Conservation (phyloP, 1,140 invertebrate genomes). For the Bombus terrestris region DNA sequence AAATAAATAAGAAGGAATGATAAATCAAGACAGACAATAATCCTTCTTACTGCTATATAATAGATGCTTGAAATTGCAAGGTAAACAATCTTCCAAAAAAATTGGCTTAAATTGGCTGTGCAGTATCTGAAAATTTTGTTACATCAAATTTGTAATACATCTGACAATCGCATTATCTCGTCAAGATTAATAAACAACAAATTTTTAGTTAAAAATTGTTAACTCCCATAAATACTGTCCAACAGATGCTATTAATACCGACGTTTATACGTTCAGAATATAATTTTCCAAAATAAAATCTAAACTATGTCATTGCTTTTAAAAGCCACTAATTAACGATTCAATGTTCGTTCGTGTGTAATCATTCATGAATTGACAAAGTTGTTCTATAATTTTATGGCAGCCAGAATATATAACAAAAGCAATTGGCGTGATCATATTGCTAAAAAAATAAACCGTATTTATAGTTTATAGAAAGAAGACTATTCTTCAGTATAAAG, state of each 20-base stretch:
- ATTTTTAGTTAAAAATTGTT: constrained; percentile 30
- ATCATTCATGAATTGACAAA: constrained; percentile 59
- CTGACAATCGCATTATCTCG: constrained; percentile 2
- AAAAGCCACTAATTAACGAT: constrained; percentile 43
- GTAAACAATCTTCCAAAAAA: neutral
- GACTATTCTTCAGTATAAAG: constrained; percentile 53
- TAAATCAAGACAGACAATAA: neutral
- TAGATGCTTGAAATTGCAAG: neutral
- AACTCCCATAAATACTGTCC: constrained; percentile 38
- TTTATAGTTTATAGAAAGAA: constrained; percentile 50
- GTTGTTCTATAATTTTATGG: constrained; percentile 58
- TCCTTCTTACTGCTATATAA: neutral
- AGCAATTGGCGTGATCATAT: constrained; percentile 14
- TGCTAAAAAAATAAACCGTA: constrained; percentile 54
- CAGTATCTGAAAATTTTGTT: neutral
- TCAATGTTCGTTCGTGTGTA: constrained; percentile 40
- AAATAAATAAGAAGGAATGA: constrained; percentile 24
- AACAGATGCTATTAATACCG: constrained; percentile 38
- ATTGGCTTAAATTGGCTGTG: neutral
- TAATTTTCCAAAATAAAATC: constrained; percentile 55
- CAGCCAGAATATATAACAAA: constrained; percentile 64
- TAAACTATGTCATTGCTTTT: constrained; percentile 33
- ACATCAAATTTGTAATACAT: constrained; percentile 12
- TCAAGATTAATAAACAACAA: constrained; percentile 29
- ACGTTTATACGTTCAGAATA: constrained; percentile 47